Evolutionary conservation across 2,888 invertebrate species (phyloP).

Genomic region (Drosophila picticornis): DNA sequence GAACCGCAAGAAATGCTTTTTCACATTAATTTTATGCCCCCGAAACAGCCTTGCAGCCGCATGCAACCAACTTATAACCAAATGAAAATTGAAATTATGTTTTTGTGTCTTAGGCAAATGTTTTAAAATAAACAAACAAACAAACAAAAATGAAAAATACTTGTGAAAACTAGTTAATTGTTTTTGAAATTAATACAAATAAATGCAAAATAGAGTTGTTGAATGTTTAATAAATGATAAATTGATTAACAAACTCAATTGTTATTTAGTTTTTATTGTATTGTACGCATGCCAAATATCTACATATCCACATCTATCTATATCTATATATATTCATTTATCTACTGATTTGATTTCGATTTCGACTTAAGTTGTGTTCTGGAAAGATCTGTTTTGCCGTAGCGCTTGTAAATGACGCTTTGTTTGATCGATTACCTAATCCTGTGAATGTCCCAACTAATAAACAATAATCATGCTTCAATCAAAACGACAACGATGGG

Average conservation of each 20-base stretch:
- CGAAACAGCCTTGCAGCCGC: slow-evolving; percentile 42
- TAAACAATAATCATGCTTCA: slow-evolving; percentile 13
- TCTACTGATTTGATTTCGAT: slow-evolving; percentile 24
- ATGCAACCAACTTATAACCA: slow-evolving; percentile 61
- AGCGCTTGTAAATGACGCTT: slow-evolving; percentile 55
- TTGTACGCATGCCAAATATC: slow-evolving; percentile 52
- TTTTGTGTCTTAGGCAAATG: slow-evolving; percentile 33
- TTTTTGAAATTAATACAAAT: slow-evolving; percentile 45
- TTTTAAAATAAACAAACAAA: slow-evolving; percentile 17
- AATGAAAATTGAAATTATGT: slow-evolving; percentile 47
- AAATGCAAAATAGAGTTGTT: slow-evolving; percentile 64
- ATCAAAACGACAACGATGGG: too few species aligned
- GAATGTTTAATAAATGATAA: slow-evolving; percentile 74
- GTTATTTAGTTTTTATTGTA: slow-evolving; percentile 56
- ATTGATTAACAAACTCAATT: slow-evolving; percentile 67
- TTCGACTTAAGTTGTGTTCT: slow-evolving; percentile 30
- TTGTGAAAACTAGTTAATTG: slow-evolving; percentile 54
- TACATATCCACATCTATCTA: slow-evolving; percentile 12
- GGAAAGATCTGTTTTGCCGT: slow-evolving; percentile 40
- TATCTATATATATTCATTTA: slow-evolving; percentile 3
- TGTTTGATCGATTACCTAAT: slow-evolving; percentile 45
- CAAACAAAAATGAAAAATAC: slow-evolving; percentile 33
- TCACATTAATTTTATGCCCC: slow-evolving; percentile 17
- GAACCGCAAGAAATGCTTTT: slow-evolving; percentile 59
- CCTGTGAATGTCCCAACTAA: slow-evolving; percentile 38